Evolutionary conservation across 1,140 invertebrate genomes (phyloP), one percentile per base, ranked within the genome.

Genomic region (Drosophila aff.): DNA sequence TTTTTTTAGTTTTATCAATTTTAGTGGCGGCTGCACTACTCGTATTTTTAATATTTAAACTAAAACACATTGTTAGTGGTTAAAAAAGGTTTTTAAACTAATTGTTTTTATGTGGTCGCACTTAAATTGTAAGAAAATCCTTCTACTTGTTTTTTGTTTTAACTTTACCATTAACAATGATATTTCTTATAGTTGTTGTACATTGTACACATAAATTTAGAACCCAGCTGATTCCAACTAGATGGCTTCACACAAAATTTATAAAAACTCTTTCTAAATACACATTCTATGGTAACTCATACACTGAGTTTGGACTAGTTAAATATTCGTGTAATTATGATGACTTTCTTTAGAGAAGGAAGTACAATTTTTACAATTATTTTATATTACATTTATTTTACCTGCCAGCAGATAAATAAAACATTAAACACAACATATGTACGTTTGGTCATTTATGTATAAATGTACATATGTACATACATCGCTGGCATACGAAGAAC

Each of bases 401-500:
- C 16, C 10, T 28, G 4, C 16, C 8, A 50, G 15, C 2, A 5
- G 16, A n/a, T n/a, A n/a, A 31, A 10, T 28, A n/a, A 1, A 10
- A 10, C 10, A 50, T 11, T 28, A 53, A 53, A 38, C 18, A 16
- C 4, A 16, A 16, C 13, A 36, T 61, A 60, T 3, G 8, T 64
- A 2, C 36, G 13, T 43, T 28, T 31, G 10, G 2, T 1, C 11
- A 7, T 60, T 31, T 23, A 23, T 15, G 10, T 52, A 28, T 9
- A 10, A 13, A 31, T 28, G 16, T 31, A 21, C 18, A 33, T 10
- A 33, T 9, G 16, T 7, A 52, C 33, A 13, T 64, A 44, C 40
- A 63, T 41, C 40, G 8, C 31, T 44, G 59, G 60, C 4, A 13
- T 10, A 33, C 38, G 9, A n/a, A 61, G 36, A 43, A 43, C n/a